Evolutionary conservation across 1,140 invertebrate genomes (phyloP).

Genomic region (Euura lappo): DNA sequence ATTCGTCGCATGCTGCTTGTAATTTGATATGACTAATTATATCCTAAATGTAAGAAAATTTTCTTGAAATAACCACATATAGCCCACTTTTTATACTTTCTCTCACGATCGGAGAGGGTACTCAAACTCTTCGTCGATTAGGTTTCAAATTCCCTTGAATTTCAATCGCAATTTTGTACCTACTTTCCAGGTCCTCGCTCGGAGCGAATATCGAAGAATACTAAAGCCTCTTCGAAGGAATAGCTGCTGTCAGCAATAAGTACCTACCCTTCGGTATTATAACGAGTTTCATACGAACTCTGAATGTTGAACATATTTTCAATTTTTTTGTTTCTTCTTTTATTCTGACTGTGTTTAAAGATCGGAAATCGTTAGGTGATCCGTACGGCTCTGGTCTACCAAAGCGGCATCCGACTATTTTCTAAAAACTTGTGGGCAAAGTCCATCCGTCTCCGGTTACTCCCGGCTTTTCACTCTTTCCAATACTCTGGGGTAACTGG

Average conservation of each 20-base stretch:
- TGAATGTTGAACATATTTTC: background rate
- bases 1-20: background rate
- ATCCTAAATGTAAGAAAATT: background rate
- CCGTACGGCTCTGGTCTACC: background rate
- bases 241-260: too few species aligned
- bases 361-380: background rate
- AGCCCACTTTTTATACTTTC: too few species aligned
- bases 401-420: background rate
- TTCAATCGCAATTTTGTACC: too few species aligned
- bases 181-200: too few species aligned
- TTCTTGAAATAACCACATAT: too few species aligned
- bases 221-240: too few species aligned
- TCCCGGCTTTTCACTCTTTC: background rate
- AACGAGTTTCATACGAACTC: background rate
- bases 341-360: background rate
- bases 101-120: too few species aligned
- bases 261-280: too few species aligned
- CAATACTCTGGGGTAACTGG: background rate
- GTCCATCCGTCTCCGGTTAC: background rate
- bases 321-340: background rate
- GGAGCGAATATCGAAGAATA: too few species aligned
- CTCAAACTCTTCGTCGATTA: too few species aligned
- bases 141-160: too few species aligned
- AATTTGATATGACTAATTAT: constrained; percentile 2
- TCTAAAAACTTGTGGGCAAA: background rate